Evolutionary conservation across 2,888 invertebrate genomes (phyloP).

Genomic region (Gibbula magus): DNA sequence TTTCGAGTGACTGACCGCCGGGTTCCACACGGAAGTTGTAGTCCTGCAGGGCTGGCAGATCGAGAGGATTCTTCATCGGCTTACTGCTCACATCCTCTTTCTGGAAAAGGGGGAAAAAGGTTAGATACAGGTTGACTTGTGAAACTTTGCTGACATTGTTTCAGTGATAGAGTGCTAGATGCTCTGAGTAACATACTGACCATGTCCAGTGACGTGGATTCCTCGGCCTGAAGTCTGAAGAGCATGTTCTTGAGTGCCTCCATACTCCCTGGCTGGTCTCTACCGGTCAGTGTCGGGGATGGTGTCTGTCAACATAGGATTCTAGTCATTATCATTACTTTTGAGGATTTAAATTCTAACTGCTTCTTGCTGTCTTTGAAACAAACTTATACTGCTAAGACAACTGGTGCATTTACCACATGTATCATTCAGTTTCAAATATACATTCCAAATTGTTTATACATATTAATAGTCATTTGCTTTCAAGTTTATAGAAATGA

Average conservation of each 20-base stretch:
- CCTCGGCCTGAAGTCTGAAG: constrained; percentile 67
- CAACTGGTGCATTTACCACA: too few relatives aligned
- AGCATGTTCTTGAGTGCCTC: constrained; percentile 70
- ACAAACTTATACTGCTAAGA: too few relatives aligned
- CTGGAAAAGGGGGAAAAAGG: neutral
- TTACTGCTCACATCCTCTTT: neutral
- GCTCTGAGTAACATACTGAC: too few relatives aligned
- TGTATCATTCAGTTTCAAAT: too few relatives aligned
- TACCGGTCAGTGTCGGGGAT: constrained; percentile 52
- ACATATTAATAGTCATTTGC: too few relatives aligned
- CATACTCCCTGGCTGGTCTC: constrained; percentile 66
- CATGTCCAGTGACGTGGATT: constrained; percentile 17
- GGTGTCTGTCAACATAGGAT: constrained; percentile 29
- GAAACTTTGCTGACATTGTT: neutral
- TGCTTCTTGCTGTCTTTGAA: too few relatives aligned
- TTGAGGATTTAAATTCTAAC: too few relatives aligned
- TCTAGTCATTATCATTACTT: neutral
- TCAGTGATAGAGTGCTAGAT: too few relatives aligned
- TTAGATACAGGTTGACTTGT: neutral
- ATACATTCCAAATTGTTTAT: too few relatives aligned
- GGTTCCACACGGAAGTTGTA: constrained; percentile 65
- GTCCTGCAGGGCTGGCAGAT: constrained; percentile 54
- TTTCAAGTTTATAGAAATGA: too few relatives aligned
- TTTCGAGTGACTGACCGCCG: constrained; percentile 66
- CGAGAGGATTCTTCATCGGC: neutral